A percentile compares a stretch with the other conserved stretches of the same genome.
phyloP scores from a whole-genome alignment of 2,797 vertebrate species.

The Notolabrus celidotus region DNA sequence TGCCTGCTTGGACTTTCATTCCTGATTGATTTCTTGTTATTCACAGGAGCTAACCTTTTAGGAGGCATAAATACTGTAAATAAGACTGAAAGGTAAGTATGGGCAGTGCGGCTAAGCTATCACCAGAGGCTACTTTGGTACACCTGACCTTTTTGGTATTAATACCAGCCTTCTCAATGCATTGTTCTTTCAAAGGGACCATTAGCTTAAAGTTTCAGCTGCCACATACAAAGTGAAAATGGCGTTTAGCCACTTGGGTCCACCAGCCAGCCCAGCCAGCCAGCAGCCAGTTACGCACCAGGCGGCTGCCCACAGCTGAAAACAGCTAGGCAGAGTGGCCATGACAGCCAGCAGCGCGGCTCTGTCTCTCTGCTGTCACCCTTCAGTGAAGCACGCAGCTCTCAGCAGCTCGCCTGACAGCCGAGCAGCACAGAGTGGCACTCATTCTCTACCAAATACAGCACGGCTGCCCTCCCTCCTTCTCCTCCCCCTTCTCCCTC shows the following conservation, averaged over 20 bases:
- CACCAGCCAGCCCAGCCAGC: constrained; percentile 34
- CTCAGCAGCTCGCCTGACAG: constrained; percentile 73
- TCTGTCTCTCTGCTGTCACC: constrained; percentile 77
- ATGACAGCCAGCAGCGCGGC: constrained; percentile 73
- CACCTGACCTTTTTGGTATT: constrained; percentile 62
- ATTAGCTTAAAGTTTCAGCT: constrained; percentile 28
- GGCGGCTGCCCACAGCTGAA: constrained; percentile 48
- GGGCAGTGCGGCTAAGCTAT: constrained; percentile 4
- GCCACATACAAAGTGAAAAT: constrained; percentile 44
- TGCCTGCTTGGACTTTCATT: constrained; percentile 12
- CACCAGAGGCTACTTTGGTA: constrained; percentile 38
- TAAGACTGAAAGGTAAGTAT: constrained; percentile 36
- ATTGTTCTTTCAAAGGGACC: constrained; percentile 35
- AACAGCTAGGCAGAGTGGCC: constrained; percentile 58
- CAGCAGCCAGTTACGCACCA: constrained; percentile 35
- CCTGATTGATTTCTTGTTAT: constrained; percentile 43
- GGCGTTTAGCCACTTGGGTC: constrained; percentile 30
- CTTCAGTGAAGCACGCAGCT: constrained; percentile 73
- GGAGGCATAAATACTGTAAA: constrained; percentile 43
- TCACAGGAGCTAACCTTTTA: constrained; percentile 40
- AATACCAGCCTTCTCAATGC: constrained; percentile 33
- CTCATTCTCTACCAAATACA: constrained; percentile 66
- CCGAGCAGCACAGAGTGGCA: constrained; percentile 66
- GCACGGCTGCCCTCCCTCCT: constrained; percentile 38
- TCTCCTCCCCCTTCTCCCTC: constrained; percentile 4